Percentiles rank a stretch among this genome's conserved stretches.
Conservation (phyloP, 2,113 vertebrate species). For the Saiga tatarica region DNA sequence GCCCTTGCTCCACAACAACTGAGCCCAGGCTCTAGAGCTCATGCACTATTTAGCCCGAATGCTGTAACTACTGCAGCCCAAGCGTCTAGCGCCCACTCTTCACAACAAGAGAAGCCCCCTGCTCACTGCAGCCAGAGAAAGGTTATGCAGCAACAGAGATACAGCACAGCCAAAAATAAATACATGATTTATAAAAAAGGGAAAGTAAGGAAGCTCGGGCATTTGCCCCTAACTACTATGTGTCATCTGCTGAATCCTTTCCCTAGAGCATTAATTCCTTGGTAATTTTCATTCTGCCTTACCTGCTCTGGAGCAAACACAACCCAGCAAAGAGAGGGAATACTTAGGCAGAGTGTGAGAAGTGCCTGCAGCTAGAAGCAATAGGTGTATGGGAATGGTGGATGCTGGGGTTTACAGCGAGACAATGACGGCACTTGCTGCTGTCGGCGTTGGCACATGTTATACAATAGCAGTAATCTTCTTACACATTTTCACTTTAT, state of each 20-base stretch:
- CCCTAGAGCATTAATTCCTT: neutral
- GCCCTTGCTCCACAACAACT: neutral
- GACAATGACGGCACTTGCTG: neutral
- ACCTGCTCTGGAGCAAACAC: neutral
- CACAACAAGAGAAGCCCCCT: neutral
- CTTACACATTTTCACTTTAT: neutral
- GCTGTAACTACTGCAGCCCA: neutral
- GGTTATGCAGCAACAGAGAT: neutral
- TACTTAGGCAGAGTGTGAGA: neutral
- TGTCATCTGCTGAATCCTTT: neutral
- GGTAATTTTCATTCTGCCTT: neutral
- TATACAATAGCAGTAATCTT: neutral
- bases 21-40: neutral
- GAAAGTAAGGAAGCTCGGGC: neutral
- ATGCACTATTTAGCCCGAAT: neutral
- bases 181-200: neutral
- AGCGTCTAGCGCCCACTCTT: rapidly evolving
- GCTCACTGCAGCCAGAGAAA: neutral
- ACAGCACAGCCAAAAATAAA: neutral
- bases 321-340: neutral
- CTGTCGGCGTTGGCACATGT: rapidly evolving
- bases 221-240: neutral
- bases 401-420: rapidly evolving
- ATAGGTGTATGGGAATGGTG: neutral
- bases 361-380: neutral